These are phyloP conservation scores for Mythimna vitellina DNA, from an alignment of 2,888 invertebrate species.

Conservation along the genomic window DNA sequence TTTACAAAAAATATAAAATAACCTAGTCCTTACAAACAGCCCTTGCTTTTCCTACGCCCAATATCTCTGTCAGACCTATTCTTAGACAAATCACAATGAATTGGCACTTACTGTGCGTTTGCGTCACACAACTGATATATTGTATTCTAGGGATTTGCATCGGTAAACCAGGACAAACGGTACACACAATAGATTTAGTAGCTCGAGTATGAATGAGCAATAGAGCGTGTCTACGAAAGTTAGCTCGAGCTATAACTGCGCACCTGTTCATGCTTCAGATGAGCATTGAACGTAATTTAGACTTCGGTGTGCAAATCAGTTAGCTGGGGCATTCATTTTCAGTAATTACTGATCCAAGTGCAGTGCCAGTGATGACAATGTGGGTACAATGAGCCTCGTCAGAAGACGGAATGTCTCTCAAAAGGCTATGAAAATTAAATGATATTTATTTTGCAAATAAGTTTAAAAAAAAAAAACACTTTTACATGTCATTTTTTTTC, in stretches of 20 bases:
- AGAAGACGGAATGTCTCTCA: too few relatives aligned
- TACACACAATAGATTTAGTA: slow-evolving; percentile 39
- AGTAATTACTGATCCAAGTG: neutral
- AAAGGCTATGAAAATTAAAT: too few relatives aligned
- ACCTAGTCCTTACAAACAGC: slow-evolving; percentile 3
- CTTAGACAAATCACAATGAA: slow-evolving; percentile 50
- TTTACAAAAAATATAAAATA: neutral
- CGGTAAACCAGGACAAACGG: slow-evolving; percentile 53
- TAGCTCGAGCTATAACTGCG: neutral
- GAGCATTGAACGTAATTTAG: neutral
- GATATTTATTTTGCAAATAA: too few relatives aligned
- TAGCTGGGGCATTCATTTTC: neutral
- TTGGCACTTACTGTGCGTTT: slow-evolving; percentile 52
- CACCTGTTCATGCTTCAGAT: slow-evolving; percentile 11
- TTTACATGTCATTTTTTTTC: too few relatives aligned
- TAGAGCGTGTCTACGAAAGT: slow-evolving; percentile 12
- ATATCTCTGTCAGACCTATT: slow-evolving; percentile 46
- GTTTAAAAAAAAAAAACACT: too few relatives aligned
- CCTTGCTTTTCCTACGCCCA: slow-evolving; percentile 8
- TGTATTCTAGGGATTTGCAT: slow-evolving; percentile 61
- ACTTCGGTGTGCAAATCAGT: neutral
- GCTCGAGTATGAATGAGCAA: slow-evolving; percentile 31
- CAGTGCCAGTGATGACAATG: neutral
- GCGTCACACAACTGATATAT: slow-evolving; percentile 63
- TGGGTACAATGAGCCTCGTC: too few relatives aligned